Evolutionary conservation across 2,888 invertebrate species (phyloP).

Genomic region (Phlogophora meticulosa): DNA sequence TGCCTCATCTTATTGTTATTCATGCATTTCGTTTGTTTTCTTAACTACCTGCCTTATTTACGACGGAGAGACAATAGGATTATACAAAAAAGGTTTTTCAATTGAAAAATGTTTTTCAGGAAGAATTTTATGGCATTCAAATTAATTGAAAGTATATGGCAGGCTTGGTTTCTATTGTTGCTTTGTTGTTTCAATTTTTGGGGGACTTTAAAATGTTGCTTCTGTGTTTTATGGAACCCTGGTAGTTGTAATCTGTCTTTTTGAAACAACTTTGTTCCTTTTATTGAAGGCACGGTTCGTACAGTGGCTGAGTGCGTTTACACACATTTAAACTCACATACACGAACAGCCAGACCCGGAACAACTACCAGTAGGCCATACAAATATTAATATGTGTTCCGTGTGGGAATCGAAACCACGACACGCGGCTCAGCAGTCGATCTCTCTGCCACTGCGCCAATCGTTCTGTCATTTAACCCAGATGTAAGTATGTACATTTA

Average conservation of each 20-base stretch:
- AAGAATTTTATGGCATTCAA: conserved; percentile 44
- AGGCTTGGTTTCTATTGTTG: conserved; percentile 18
- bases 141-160: conserved; percentile 41
- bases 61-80: conserved; percentile 38
- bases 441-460: no score
- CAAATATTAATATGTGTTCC: no score
- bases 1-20: conserved; percentile 73
- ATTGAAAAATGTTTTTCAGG: conserved; percentile 32
- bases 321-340: no score
- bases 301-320: no score
- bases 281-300: background rate
- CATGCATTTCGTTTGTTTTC: conserved; percentile 74
- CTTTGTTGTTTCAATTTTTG: conserved; percentile 28
- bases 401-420: no score
- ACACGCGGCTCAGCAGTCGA: no score
- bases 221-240: conserved; percentile 25
- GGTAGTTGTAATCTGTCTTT: conserved; percentile 10
- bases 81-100: conserved; percentile 39
- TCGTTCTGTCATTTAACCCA: no score
- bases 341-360: no score
- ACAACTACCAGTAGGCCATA: no score
- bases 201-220: background rate
- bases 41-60: conserved; percentile 77
- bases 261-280: background rate
- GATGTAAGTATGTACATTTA: no score